Evolutionary conservation across 1,140 invertebrate species (phyloP), one percentile per base, ranked within the genome.

Genomic region (Campodea augens): DNA sequence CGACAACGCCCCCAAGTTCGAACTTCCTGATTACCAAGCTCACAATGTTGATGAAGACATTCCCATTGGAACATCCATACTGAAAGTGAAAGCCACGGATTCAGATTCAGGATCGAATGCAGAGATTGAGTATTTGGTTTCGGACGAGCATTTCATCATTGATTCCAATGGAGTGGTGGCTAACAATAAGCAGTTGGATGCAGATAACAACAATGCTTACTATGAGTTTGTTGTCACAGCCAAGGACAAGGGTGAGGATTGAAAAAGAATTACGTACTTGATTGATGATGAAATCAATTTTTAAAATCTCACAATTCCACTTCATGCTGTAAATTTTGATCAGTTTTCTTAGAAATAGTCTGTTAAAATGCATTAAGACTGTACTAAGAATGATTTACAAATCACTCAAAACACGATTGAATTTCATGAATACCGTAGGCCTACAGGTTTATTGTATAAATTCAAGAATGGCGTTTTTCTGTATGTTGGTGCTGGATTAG

Each of bases 41-140:
- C 86, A 91, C 59, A 92, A 92, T 58, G 81, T 93, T 3, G 85
- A 91, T 55, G 89, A 93, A 67, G 88, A 93, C 57, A 84, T 92
- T 50, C 76, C 85, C 0, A 68, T 89, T 36, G 88, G 87, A 32
- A 89, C 86, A 0, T 87, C 79, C 40, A 90, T 92, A 46, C 63
- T 91, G 20, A 83, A 83, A 62, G 89, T 95, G 2, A 89, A 88
- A 60, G 89, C 88, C 0, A 90, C 84, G 63, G 89, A 95, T 58
- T 71, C 81, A 1, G 89, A 95, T 62, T 88, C 85, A 1, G 89
- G 88, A 4, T 75, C 77, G 4, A 95, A 95, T 63, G 87, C 88
- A 4, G 87, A 92, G 63, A 90, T 93, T 42, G 84, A 87, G 57
- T 93, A 93, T 65, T 66, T 83, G 21, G 84, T 93, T 1, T 85